These are phyloP conservation scores for Sceloporus undulatus DNA, from an alignment of 2,113 vertebrate species.

Conservation along the genomic window DNA sequence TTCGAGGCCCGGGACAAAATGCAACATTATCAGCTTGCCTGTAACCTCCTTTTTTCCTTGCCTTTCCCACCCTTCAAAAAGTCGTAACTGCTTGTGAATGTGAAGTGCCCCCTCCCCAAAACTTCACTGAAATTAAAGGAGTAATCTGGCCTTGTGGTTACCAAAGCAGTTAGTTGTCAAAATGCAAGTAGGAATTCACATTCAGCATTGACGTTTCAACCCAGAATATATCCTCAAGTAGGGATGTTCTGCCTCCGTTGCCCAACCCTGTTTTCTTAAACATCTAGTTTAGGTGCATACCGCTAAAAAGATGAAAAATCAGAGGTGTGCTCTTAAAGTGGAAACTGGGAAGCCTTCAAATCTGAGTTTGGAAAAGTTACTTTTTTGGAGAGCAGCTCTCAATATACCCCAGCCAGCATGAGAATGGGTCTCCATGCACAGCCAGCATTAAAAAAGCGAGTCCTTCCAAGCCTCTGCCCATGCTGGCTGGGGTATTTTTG, in stretches of 20 bases:
- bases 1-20: conserved; percentile 25
- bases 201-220: neutral
- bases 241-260: neutral
- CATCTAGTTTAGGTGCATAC: neutral
- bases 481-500: no score
- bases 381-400: no score
- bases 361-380: no score
- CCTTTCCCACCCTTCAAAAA: neutral
- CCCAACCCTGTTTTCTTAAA: neutral
- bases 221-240: neutral
- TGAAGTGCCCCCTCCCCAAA: neutral
- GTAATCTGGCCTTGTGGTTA: neutral
- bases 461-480: no score
- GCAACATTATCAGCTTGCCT: neutral
- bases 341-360: neutral
- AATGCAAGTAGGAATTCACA: neutral
- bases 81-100: neutral
- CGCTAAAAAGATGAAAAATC: neutral
- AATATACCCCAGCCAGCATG: no score
- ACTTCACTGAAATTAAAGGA: neutral
- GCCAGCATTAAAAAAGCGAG: no score
- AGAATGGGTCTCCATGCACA: no score
- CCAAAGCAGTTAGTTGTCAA: neutral
- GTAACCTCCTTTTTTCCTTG: neutral
- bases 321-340: neutral